Conservation (phyloP, 2,113 vertebrate genomes). For the Petrocephalus zakoni region DNA sequence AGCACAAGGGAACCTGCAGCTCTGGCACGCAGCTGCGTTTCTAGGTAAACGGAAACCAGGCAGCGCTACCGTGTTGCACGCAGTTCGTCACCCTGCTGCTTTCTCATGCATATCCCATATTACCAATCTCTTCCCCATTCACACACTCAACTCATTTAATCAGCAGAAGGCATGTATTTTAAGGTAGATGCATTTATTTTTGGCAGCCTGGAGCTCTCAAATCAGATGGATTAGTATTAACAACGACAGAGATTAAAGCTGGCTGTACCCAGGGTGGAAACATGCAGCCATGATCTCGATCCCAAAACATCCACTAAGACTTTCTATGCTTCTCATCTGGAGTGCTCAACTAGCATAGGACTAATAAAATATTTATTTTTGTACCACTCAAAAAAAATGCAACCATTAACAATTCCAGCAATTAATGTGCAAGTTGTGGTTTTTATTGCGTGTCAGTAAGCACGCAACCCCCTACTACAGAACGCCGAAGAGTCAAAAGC, state of each 20-base stretch:
- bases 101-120: neutral
- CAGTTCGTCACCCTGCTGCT: neutral
- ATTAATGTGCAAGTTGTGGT: neutral
- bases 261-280: neutral
- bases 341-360: neutral
- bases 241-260: conserved; percentile 12
- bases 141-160: neutral
- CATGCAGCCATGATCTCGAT: neutral
- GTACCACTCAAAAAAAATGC: neutral
- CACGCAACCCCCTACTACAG: neutral
- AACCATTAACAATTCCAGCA: neutral
- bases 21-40: neutral
- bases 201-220: neutral
- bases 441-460: neutral
- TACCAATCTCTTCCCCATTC: neutral
- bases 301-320: neutral
- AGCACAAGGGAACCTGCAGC: neutral
- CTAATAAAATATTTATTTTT: conserved; percentile 5
- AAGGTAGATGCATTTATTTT: conserved; percentile 7
- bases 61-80: neutral
- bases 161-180: neutral
- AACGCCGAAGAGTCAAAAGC: neutral
- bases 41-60: neutral
- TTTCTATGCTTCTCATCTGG: neutral
- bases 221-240: conserved; percentile 15